Base-by-base conservation (phyloP, 2,888 invertebrate species). In the Heliconius cydno region DNA sequence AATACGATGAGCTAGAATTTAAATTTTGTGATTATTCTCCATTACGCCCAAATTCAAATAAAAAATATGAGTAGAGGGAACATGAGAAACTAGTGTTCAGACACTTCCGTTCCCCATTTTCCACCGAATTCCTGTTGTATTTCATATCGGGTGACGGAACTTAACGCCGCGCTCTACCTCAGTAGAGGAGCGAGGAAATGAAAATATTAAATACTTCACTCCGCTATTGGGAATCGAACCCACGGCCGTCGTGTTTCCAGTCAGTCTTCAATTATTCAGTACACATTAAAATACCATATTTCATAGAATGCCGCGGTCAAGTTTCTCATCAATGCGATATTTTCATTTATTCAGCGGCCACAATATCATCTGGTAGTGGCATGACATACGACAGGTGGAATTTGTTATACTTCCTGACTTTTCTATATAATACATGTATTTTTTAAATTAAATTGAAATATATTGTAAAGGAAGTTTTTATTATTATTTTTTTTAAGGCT, bases 361-460 rank as follows among this genome's bases (percentile, higher is more conserved):
- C 70, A 46, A 70, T 46, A 41, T 70, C 70, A 70, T 70, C 70
- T 68, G 68, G 13, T 19, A 3, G 25, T 28, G 70, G 41, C 70
- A 15, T 7, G 70, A 28, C 25, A 15, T 46, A 25, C 15, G 70
- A 22, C 52, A 52, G 52, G 70, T 70, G 3, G 9, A 25, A 46
- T 70, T 65, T 28, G 25, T 28, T 3, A 60, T 60, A n/a, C 25
- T 6, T 46, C 6, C 2, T 13, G 9, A 25, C 46, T 28, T 15
- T 46, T 22, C 5, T 70, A 46, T 19, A 30, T 5, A 30, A 30
- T 30, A 30, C 5, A 25, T 25, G 13, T 25, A 2, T 25, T 15
- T 70, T 25, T 15, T 63, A 5, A 63, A 63, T 25, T 25, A 63
- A 52, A 22, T 60, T 15, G 2, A 15, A 65, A 65, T 65, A 28